Conservation (phyloP, 2,113 vertebrate genomes). For the cattle (Bos taurus) region DNA sequence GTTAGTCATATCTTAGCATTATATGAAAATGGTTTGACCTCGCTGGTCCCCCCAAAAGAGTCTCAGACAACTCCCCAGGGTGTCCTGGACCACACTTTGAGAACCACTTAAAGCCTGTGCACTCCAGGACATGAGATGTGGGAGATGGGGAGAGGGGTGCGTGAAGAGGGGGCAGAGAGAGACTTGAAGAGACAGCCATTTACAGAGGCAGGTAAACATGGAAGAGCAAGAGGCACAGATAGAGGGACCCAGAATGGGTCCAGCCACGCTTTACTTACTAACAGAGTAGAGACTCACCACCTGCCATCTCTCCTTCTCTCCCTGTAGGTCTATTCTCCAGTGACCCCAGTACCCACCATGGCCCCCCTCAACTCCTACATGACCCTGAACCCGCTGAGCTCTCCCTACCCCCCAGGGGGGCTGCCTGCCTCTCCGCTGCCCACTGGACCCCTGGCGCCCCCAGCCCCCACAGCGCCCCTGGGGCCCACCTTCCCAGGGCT, state of each 20-base stretch:
- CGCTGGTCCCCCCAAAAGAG: not conserved
- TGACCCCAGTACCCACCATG: constrained; percentile 86
- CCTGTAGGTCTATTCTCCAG: constrained; percentile 87
- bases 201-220: not conserved
- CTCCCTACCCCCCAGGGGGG: constrained; percentile 81
- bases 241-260: not conserved
- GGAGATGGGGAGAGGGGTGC: too few species aligned
- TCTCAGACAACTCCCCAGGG: not conserved
- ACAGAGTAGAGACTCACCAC: not conserved
- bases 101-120: not conserved
- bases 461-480: constrained; percentile 81
- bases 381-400: constrained; percentile 86
- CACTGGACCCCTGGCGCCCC: constrained; percentile 82
- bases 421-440: constrained; percentile 79
- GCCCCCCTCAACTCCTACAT: constrained; percentile 91
- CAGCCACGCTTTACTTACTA: not conserved
- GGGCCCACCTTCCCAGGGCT: constrained; percentile 70
- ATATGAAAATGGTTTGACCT: not conserved
- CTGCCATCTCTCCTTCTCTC: not conserved
- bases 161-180: not conserved
- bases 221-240: not conserved
- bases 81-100: not conserved
- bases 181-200: not conserved
- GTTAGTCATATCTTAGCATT: not conserved
- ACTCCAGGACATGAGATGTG: fast-evolving